Evolutionary conservation across 2,113 vertebrate species (phyloP).

Genomic region (Heteronetta atricapilla): DNA sequence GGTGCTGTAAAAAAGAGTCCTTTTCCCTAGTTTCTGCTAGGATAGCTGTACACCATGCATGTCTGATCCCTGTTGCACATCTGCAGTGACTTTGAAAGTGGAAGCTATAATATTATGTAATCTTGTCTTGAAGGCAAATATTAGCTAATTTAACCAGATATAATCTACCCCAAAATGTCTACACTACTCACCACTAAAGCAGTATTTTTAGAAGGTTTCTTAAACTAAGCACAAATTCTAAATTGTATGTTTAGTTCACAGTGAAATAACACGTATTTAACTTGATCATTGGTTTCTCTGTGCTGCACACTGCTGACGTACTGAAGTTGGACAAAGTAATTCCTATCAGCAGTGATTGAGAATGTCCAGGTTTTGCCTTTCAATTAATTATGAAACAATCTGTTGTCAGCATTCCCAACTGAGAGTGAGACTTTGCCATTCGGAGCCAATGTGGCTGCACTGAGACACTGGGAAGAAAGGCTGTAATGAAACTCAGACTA

Average conservation of each 20-base stretch:
- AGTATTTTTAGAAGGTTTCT: background rate
- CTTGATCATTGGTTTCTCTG: background rate
- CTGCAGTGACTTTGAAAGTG: constrained; percentile 7
- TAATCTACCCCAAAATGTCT: constrained; percentile 40
- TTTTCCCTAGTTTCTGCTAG: background rate
- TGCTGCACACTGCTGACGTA: background rate
- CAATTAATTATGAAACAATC: constrained; percentile 69
- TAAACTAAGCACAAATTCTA: constrained; percentile 39
- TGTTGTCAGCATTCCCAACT: constrained; percentile 56
- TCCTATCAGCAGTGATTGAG: constrained; percentile 61
- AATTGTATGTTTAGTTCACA: background rate
- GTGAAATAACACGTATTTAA: background rate
- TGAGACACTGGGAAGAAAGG: constrained; percentile 28
- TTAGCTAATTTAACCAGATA: constrained; percentile 33
- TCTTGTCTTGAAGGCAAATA: constrained; percentile 16
- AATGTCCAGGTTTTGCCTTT: constrained; percentile 66
- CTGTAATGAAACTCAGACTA: constrained; percentile 34
- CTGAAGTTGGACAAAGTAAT: constrained; percentile 28
- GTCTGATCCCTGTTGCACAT: constrained; percentile 1
- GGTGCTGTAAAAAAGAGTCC: background rate
- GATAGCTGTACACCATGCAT: background rate
- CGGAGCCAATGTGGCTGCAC: constrained; percentile 26
- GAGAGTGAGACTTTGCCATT: constrained; percentile 50
- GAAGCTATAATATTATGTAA: constrained; percentile 23
- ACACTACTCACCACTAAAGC: background rate